Evolutionary conservation across 2,797 vertebrate species (phyloP), one percentile per base, ranked within the genome.

Genomic region (Diplodus puntazzo): DNA sequence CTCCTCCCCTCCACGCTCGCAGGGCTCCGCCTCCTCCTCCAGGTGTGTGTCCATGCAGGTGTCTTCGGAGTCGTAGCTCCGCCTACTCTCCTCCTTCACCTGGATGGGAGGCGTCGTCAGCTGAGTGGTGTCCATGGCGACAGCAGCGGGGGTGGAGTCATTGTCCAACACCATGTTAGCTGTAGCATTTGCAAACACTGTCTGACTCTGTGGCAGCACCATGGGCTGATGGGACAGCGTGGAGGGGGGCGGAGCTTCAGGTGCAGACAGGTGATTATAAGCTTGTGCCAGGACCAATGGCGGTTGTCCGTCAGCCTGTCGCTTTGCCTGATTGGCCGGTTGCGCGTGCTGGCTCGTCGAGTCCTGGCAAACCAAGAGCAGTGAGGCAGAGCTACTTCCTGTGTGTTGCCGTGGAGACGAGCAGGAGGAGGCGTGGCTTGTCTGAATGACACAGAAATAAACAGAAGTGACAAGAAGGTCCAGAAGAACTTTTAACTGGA

Each of bases 1-100:
- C 72, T 96, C 93, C 20, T 90, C 90, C 64, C 87, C 93, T 49
- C 78, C 85, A 0, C 58, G 77, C 21, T 87, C 77, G 0, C 83
- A 77, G 23, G 79, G 84, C 63, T 77, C 65, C 2, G 64, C 59
- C 71, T 85, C 93, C 21, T 83, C 87, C 0, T 69, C 87, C 30
- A 86, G 62, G 23, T 86, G 80, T 0, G 94, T 93, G 49, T 96
- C 96, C 92, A 96, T 94, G 57, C 93, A 84, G 0, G 92, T 81
- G 50, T 91, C 91, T 30, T 93, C 93, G 0, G 83, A 43, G 20
- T 92, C 70, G 0, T 67, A 61, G 42, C 62, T 55, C 42, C 45
- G 80, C 59, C 71, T 49, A 2, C 75, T 77, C 79, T 94, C 92
- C 71, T 93, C 84, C 68, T 95, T 95, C 48, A 94, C 93, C 25